Evolutionary conservation across 2,797 vertebrate species (phyloP).

Genomic region (Protonibea diacanthus): DNA sequence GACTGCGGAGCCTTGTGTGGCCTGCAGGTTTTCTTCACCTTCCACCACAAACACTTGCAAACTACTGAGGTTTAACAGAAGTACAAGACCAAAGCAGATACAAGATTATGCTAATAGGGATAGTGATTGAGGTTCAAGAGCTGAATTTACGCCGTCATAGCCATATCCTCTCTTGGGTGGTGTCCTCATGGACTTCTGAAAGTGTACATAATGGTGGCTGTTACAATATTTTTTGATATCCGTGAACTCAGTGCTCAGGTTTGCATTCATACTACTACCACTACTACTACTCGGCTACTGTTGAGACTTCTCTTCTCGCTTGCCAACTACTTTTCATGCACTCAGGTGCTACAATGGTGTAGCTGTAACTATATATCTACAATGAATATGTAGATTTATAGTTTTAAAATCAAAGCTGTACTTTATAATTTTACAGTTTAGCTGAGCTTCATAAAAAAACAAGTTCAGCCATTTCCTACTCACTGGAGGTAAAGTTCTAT

Average conservation of each 20-base stretch:
- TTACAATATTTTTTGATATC: background rate
- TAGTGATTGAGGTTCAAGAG: background rate
- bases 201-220: background rate
- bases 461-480: too few relatives aligned
- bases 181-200: background rate
- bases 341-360: background rate
- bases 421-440: background rate
- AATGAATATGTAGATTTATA: background rate
- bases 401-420: background rate
- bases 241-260: background rate
- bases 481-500: background rate
- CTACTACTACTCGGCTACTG: background rate
- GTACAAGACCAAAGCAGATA: background rate
- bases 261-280: background rate
- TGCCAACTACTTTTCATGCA: background rate
- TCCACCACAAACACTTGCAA: background rate
- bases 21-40: conserved; percentile 6
- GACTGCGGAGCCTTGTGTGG: background rate
- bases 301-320: too few relatives aligned
- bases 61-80: background rate
- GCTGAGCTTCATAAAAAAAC: background rate
- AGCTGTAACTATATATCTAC: too few relatives aligned
- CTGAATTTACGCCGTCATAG: background rate
- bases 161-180: background rate
- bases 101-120: background rate